Percentiles rank a stretch among this genome's conserved stretches.
These are phyloP conservation scores for Seladonia tumulorum DNA, from an alignment of 2,888 invertebrate species.

Conservation along the genomic window DNA sequence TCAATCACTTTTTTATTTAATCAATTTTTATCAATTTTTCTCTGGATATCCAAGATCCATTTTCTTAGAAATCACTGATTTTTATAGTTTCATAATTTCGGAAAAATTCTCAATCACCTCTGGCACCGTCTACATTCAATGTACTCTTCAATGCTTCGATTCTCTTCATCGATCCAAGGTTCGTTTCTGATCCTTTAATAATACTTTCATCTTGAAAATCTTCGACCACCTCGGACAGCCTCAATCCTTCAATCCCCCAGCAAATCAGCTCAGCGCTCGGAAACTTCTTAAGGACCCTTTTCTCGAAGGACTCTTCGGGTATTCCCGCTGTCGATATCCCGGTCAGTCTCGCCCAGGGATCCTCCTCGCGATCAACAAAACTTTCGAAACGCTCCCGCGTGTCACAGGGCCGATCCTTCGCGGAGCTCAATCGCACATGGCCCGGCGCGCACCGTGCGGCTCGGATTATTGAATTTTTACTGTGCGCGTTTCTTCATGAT, in stretches of 20 bases:
- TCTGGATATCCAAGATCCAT: too few relatives aligned
- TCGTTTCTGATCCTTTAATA: neutral
- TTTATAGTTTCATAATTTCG: neutral
- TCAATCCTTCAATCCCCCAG: neutral
- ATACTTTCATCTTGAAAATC: neutral
- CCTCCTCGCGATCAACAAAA: neutral
- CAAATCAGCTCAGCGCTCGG: too few relatives aligned
- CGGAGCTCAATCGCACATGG: neutral
- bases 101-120: neutral
- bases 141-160: neutral
- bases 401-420: neutral
- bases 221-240: neutral
- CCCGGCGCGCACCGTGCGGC: neutral
- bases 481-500: neutral
- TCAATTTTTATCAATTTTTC: too few relatives aligned
- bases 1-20: too few relatives aligned
- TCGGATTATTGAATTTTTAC: neutral
- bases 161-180: neutral
- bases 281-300: neutral
- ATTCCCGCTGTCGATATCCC: neutral
- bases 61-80: too few relatives aligned
- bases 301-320: slow-evolving; percentile 3
- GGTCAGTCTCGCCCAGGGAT: neutral
- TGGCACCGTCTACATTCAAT: neutral
- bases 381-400: slow-evolving; percentile 16